phyloP scores from a whole-genome alignment of 2,888 invertebrate species.

The Cremastinae sp. region DNA sequence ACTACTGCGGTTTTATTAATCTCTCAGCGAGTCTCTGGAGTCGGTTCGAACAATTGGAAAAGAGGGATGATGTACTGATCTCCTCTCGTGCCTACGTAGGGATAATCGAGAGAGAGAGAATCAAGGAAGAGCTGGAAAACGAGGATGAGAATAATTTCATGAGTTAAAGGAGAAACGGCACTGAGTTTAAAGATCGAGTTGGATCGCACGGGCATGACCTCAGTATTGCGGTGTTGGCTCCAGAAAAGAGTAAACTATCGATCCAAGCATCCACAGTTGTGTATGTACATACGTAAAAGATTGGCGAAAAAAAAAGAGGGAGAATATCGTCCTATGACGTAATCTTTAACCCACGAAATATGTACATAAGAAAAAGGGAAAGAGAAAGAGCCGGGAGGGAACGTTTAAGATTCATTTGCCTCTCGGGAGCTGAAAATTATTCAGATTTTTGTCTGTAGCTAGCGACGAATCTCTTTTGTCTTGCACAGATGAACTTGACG shows the following conservation, averaged over 20 bases:
- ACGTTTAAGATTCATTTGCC: conserved; percentile 44
- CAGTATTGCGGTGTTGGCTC: conserved; percentile 50
- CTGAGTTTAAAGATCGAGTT: conserved; percentile 20
- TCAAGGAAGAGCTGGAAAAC: not conserved
- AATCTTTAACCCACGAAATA: conserved; percentile 43
- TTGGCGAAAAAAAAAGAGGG: conserved; percentile 40
- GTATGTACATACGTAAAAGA: conserved; percentile 70
- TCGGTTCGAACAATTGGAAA: not conserved
- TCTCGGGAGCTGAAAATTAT: conserved; percentile 41
- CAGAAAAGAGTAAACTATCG: conserved; percentile 70
- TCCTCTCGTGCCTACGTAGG: not conserved
- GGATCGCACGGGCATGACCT: conserved; percentile 63
- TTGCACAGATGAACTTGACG: not conserved
- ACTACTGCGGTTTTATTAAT: too few relatives aligned
- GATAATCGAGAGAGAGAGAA: not conserved
- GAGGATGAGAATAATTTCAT: not conserved
- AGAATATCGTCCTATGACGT: conserved; percentile 56
- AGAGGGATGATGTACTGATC: not conserved
- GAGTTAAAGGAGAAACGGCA: not conserved
- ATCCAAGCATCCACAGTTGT: conserved; percentile 67
- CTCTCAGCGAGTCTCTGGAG: not conserved
- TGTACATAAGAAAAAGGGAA: conserved; percentile 33
- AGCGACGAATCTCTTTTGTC: conserved; percentile 9
- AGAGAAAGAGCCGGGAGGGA: conserved; percentile 10
- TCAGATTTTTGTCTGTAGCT: conserved; percentile 31